phyloP scores from a whole-genome alignment of 1,140 invertebrate species.

The Eubasilissa regina region DNA sequence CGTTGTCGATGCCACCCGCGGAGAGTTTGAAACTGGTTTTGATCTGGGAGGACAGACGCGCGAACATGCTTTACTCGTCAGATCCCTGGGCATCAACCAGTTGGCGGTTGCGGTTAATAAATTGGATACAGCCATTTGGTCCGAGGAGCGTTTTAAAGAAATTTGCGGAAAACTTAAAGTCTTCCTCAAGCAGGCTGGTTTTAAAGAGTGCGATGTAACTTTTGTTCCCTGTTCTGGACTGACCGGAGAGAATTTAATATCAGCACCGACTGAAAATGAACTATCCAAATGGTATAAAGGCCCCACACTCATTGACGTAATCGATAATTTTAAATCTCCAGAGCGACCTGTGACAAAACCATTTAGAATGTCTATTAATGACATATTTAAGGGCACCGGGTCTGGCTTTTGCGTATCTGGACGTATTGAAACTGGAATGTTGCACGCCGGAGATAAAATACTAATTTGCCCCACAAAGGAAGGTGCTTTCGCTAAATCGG shows the following conservation, averaged over 20 bases:
- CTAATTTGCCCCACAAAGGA: conserved; percentile 90
- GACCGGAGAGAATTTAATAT: conserved; percentile 92
- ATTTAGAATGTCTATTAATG: conserved; percentile 92
- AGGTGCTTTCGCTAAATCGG: conserved; percentile 82
- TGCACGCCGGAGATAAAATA: conserved; percentile 90
- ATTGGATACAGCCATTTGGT: conserved; percentile 87
- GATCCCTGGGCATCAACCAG: conserved; percentile 91
- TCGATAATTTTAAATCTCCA: conserved; percentile 89
- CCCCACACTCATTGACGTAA: conserved; percentile 85
- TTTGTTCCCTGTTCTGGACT: conserved; percentile 98
- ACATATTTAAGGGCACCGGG: conserved; percentile 95
- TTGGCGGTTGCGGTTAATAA: conserved; percentile 91
- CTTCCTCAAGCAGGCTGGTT: conserved; percentile 98
- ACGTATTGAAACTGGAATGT: conserved; percentile 90
- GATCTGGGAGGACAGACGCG: conserved; percentile 97
- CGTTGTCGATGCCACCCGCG: conserved; percentile 95
- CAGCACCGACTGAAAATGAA: conserved; percentile 77
- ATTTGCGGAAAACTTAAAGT: conserved; percentile 87
- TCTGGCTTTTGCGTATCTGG: conserved; percentile 92
- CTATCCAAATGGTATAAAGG: conserved; percentile 90
- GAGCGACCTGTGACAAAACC: conserved; percentile 90
- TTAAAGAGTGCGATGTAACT: conserved; percentile 88
- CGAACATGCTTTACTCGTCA: conserved; percentile 94
- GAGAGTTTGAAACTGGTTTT: conserved; percentile 99
- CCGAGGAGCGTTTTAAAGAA: conserved; percentile 87